A percentile compares a stretch with the other conserved stretches of the same genome.
These are phyloP conservation scores for Myxocyprinus asiaticus DNA, from an alignment of 2,113 vertebrate genomes.

Conservation along the genomic window DNA sequence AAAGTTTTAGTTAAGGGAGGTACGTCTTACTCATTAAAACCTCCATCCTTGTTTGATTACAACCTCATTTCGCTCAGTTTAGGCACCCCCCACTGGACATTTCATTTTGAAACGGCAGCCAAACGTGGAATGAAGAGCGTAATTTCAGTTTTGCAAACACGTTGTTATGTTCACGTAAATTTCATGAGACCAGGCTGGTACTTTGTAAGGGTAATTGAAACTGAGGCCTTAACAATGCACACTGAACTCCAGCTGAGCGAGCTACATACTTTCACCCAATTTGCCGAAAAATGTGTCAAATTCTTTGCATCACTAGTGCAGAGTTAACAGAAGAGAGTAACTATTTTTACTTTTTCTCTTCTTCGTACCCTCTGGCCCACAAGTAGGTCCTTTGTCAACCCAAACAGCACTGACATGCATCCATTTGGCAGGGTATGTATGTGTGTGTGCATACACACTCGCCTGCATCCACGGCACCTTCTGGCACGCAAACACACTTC, in stretches of 20 bases:
- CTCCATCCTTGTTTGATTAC: too few species aligned
- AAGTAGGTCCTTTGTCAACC: slow-evolving; percentile 39
- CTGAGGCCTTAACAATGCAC: background rate
- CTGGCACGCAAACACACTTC: slow-evolving; percentile 75
- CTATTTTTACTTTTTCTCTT: slow-evolving; percentile 30
- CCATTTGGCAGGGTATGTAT: slow-evolving; percentile 52
- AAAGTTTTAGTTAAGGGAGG: too few species aligned
- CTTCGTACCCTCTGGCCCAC: slow-evolving; percentile 16
- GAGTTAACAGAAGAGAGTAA: background rate
- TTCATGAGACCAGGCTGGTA: background rate
- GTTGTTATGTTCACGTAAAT: too few species aligned
- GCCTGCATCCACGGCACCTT: slow-evolving; percentile 66
- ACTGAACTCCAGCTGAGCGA: background rate
- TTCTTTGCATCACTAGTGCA: slow-evolving; percentile 2
- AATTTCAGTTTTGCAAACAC: too few species aligned
- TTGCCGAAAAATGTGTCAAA: slow-evolving; percentile 1
- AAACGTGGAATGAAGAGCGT: too few species aligned
- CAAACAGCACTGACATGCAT: slow-evolving; percentile 44
- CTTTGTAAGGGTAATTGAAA: background rate
- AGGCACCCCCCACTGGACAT: too few species aligned
- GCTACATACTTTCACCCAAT: background rate
- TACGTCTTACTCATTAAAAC: too few species aligned
- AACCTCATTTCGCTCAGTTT: too few species aligned
- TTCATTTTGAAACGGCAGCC: too few species aligned
- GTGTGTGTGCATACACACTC: slow-evolving; percentile 58